Evolutionary conservation across 2,113 vertebrate species (phyloP).

Genomic region (Pseudorectes ferrugineus): DNA sequence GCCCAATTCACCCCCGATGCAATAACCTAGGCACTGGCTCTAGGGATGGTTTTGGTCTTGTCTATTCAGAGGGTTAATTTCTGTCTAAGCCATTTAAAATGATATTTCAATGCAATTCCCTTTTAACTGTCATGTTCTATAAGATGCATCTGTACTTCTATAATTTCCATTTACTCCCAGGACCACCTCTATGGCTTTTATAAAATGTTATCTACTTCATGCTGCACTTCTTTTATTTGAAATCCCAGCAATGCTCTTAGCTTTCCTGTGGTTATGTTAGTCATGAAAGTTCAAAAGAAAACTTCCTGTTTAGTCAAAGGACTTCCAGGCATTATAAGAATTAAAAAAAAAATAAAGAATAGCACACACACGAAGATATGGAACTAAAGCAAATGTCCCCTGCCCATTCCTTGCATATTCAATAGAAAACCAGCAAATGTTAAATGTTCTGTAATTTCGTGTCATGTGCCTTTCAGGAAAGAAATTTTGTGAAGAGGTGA

Average conservation of each 20-base stretch:
- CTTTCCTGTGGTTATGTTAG: background rate
- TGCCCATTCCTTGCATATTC: background rate
- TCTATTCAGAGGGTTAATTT: conserved; percentile 16
- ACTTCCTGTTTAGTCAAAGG: background rate
- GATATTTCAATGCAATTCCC: background rate
- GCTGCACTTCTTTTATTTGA: background rate
- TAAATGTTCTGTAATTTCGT: background rate
- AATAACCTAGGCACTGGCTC: background rate
- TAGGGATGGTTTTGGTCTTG: background rate
- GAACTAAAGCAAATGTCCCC: background rate
- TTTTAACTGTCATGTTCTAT: background rate
- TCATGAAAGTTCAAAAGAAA: background rate
- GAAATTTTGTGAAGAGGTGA: background rate
- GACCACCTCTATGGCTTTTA: background rate
- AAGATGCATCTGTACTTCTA: background rate
- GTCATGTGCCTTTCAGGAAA: background rate
- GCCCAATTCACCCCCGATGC: background rate
- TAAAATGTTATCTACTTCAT: background rate
- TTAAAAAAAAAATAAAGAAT: rapidly evolving
- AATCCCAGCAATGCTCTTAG: background rate
- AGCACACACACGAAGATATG: background rate
- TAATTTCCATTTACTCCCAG: background rate
- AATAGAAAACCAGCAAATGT: background rate
- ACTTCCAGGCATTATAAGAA: background rate
- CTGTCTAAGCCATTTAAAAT: background rate